A percentile compares a stretch with the other conserved stretches of the same genome.
Conservation (phyloP, 2,113 vertebrate species). For the Rallus limicola region DNA sequence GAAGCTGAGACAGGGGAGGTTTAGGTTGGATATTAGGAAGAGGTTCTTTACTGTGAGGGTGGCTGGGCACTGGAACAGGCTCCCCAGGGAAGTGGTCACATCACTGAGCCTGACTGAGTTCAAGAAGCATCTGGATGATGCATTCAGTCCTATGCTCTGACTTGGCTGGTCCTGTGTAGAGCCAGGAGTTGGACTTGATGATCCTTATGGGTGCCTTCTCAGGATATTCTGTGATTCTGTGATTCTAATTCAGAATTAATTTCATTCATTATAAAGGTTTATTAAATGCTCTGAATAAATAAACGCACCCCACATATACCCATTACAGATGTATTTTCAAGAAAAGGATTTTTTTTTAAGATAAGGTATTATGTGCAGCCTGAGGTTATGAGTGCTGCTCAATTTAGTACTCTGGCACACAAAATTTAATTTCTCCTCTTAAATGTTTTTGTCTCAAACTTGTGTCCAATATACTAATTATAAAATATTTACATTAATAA, state of each 20-base stretch:
- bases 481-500: neutral
- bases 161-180: too few relatives aligned
- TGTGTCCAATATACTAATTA: neutral
- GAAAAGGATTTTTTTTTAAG: neutral
- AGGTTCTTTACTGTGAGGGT: too few relatives aligned
- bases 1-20: too few relatives aligned
- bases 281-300: neutral
- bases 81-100: too few relatives aligned
- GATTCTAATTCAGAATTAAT: neutral
- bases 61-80: too few relatives aligned
- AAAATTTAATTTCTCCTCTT: neutral
- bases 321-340: neutral
- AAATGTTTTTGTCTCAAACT: neutral
- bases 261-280: conserved; percentile 12
- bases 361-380: neutral
- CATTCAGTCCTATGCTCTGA: too few relatives aligned
- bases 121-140: too few relatives aligned
- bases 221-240: too few relatives aligned
- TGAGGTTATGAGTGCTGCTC: neutral
- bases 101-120: too few relatives aligned
- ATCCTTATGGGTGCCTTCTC: too few relatives aligned
- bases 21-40: too few relatives aligned
- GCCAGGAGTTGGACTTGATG: too few relatives aligned
- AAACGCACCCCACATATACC: accelerated
- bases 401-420: neutral